Base-by-base conservation (phyloP, 1,140 invertebrate species). In the Conopomorpha cramerella region DNA sequence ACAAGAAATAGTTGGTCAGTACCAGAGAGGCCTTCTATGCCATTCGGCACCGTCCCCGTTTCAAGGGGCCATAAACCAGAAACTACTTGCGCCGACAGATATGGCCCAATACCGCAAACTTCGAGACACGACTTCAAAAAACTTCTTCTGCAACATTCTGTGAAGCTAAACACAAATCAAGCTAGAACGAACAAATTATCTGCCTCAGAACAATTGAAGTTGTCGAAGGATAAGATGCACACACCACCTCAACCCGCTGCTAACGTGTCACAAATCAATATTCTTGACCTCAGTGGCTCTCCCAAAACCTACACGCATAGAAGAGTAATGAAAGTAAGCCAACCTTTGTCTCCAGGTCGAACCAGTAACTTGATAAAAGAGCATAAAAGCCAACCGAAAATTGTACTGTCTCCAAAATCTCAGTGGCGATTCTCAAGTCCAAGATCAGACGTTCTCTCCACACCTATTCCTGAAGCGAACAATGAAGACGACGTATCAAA, bases 81-180 rank as follows among this genome's bases (percentile, higher is more conserved):
- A 36, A 78, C 76, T 26, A 80, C 78, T 15, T 83, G 81, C 37
- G 72, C 81, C 2, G 82, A 84, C 61, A 74, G 81, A 36, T 76
- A 79, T 47, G 84, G 78, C 39, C 74, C 58, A 25, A 72, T 82
- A n/a, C 81, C 82, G 15, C 81, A 87, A 47, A 90, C 87, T 3
- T 88, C 86, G 1, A 73, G 87, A 36, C 65, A 89, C 49, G 91
- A 93, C 61, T 93, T 93, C 54, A 93, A 93, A 60, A 84, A 88
- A 49, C 64, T 93, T 8, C 70, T 93, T 1, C 72, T 90, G 3
- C 87, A 90, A 46, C 85, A 87, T 31, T 84, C 84, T 42, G 73
- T 84, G 4, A 79, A 77, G 57, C 45, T 77, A 8, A 78, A 77
- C 38, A 79, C 73, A 42, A 86, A 68, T 72, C 80, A 38, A 68